Base-by-base conservation (phyloP, 2,797 vertebrate species). In the Taeniopygia guttata region DNA sequence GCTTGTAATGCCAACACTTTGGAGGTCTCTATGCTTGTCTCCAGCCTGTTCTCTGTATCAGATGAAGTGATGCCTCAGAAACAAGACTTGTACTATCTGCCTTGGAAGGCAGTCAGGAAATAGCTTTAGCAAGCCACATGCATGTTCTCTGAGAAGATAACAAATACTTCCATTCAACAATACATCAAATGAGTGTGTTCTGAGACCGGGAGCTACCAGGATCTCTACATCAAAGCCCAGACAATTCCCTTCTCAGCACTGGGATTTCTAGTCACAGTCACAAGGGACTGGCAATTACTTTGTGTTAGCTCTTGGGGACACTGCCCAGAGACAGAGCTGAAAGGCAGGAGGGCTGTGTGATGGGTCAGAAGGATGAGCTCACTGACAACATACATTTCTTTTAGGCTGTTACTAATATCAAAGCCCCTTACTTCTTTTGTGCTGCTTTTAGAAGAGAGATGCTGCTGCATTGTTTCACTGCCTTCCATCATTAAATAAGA, bases 181-280 rank as follows among this genome's bases (percentile, higher is more conserved):
- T 93, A 84, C 66, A 95, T 96, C 96, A 97, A 90, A 91, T 38
- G 45, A 90, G 78, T 26, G 56, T 79, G 54, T 56, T 90, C 59
- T 32, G 60, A 92, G 92, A 13, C 26, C 63, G 73, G 74, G 34
- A 93, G 52, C 42, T 82, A 32, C 91, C 77, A 76, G 84, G 88
- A 89, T 64, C 80, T 62, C 67, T 68, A 36, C 75, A 91, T 95
- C 86, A 94, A 92, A 90, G 78, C 51, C 70, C 52, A 45, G 75
- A 43, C 88, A 72, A 73, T 85, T 70, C 80, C 56, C 30, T 45
- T 62, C 59, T 93, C 77, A 60, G 84, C 80, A 16, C 42, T 64
- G 72, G 68, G 68, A 36, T 90, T 92, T 80, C 63, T 43, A 87
- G 68, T 68, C 92, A 70, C 70, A 86, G 84, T 87, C 84, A 36